These are phyloP conservation scores for Podarcis lilfordi DNA, from an alignment of 2,797 vertebrate genomes.

Conservation along the genomic window DNA sequence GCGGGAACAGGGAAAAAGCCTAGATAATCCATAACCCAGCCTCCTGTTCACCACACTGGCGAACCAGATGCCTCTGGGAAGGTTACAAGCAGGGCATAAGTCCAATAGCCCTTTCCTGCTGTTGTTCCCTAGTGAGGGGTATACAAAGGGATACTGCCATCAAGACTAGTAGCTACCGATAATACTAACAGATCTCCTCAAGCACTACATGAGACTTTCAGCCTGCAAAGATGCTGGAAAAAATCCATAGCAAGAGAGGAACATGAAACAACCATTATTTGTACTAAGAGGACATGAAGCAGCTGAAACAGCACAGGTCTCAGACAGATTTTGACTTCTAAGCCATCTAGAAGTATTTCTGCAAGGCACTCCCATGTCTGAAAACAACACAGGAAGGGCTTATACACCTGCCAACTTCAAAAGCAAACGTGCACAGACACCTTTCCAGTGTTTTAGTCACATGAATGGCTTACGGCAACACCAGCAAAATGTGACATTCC, in stretches of 20 bases:
- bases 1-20: neutral
- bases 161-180: neutral
- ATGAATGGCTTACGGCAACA: rapidly evolving
- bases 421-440: neutral
- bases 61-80: neutral
- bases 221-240: neutral
- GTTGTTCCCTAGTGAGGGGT: neutral
- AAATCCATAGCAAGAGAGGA: neutral
- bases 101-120: neutral
- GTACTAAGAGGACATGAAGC: neutral
- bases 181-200: neutral
- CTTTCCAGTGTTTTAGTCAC: neutral
- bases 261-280: neutral
- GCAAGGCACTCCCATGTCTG: neutral
- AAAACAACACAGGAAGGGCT: neutral
- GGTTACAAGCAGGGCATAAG: neutral
- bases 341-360: neutral
- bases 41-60: neutral
- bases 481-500: neutral
- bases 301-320: neutral
- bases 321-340: neutral
- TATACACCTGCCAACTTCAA: neutral
- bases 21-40: neutral
- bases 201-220: neutral
- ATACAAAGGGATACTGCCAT: neutral